Evolutionary conservation across 2,888 invertebrate genomes (phyloP).

Genomic region (Archips crataeganus): DNA sequence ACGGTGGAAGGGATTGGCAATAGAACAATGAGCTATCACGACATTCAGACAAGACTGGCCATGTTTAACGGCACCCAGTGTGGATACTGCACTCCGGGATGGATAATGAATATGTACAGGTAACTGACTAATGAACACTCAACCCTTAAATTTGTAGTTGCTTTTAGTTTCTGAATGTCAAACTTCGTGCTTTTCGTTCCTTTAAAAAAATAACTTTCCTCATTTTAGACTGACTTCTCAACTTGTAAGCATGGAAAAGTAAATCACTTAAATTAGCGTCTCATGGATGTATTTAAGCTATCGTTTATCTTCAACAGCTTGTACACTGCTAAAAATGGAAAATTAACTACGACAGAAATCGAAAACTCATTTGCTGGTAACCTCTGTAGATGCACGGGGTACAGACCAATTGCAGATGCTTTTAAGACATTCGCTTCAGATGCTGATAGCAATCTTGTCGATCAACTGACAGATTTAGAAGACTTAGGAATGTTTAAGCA

Average conservation of each 20-base stretch:
- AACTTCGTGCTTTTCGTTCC: too few relatives aligned
- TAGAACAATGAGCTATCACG: slow-evolving; percentile 87
- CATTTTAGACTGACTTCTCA: too few relatives aligned
- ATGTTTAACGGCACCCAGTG: slow-evolving; percentile 89
- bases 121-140: slow-evolving; percentile 71
- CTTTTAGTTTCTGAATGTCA: too few relatives aligned
- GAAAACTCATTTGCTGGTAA: slow-evolving; percentile 86
- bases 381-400: slow-evolving; percentile 87
- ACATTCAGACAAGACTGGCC: slow-evolving; percentile 87
- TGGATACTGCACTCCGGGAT: slow-evolving; percentile 91
- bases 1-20: slow-evolving; percentile 90
- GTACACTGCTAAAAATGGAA: slow-evolving; percentile 26
- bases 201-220: too few relatives aligned
- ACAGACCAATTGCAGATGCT: slow-evolving; percentile 85
- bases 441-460: slow-evolving; percentile 24
- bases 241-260: too few relatives aligned
- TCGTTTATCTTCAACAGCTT: slow-evolving; percentile 16
- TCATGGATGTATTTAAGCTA: background rate
- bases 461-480: slow-evolving; percentile 43
- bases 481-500: slow-evolving; percentile 41
- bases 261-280: too few relatives aligned
- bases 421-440: slow-evolving; percentile 83
- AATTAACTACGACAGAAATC: slow-evolving; percentile 60
- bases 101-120: slow-evolving; percentile 91
- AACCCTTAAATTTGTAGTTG: too few relatives aligned